These are phyloP conservation scores for Pectinophora gossypiella DNA, from an alignment of 1,140 invertebrate species.

Conservation along the genomic window DNA sequence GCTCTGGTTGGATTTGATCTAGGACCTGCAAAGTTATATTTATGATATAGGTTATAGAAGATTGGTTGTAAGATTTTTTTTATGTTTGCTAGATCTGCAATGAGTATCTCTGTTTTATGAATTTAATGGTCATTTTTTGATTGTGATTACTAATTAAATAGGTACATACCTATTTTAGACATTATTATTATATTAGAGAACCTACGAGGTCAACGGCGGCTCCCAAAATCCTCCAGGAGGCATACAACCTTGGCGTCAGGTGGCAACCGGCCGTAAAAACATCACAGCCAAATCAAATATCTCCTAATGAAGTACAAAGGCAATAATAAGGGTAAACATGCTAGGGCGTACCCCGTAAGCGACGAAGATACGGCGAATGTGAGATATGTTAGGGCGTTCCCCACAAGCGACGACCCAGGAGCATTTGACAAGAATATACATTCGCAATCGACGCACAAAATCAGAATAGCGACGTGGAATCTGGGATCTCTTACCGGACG, in stretches of 20 bases:
- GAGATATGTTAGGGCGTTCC: conserved; percentile 16
- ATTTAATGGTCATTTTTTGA: too few species aligned
- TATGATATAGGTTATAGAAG: too few species aligned
- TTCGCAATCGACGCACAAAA: neutral
- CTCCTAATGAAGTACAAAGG: too few species aligned
- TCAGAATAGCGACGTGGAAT: conserved; percentile 8
- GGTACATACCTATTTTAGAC: too few species aligned
- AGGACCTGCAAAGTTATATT: conserved; percentile 77
- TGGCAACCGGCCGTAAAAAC: conserved; percentile 25
- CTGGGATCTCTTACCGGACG: conserved; percentile 10
- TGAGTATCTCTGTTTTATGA: too few species aligned
- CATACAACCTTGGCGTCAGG: conserved; percentile 17
- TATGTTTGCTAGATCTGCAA: too few species aligned
- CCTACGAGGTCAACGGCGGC: conserved; percentile 17
- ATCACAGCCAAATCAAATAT: conserved; percentile 3
- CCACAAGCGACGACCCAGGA: conserved; percentile 13
- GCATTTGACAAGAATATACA: conserved; percentile 1
- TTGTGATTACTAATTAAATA: too few species aligned
- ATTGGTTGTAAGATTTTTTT: too few species aligned
- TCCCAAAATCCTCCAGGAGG: neutral
- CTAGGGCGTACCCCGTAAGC: too few species aligned
- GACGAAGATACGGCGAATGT: too few species aligned
- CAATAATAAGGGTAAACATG: too few species aligned
- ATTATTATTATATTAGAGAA: too few species aligned
- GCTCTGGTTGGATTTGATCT: conserved; percentile 93